Evolutionary conservation across 2,113 vertebrate species (phyloP), one percentile per base, ranked within the genome.

Genomic region (Thalassoma bifasciatum): DNA sequence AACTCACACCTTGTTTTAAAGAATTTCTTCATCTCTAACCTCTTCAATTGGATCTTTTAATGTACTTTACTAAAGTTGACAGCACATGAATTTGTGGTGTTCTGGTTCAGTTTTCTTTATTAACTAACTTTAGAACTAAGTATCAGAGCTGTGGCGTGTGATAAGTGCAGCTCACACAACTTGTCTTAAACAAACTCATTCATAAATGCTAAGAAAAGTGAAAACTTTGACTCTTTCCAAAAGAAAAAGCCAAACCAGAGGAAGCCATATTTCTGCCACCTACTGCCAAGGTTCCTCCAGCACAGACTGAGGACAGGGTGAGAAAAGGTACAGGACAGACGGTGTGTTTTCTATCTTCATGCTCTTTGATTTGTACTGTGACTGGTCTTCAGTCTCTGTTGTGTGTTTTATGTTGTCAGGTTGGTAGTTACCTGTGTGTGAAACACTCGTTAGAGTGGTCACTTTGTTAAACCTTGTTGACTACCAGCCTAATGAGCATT

Each of bases 371-470:
- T 16, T 42, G 40, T 17, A 6, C 17, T 46, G 44, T 19, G 40
- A 17, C 17, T 14, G 16, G 44, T 46, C 14, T 46, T 46, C 17
- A 17, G 16, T 30, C 30, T 6, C 21, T 26, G 49, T 21, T 66
- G 34, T 79, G 58, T 57, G 1, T 63, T 78, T 22, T 42, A 24
- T 63, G 56, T 69, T 17, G 9, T 74, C 19, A 62, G 5, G 66
- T 3, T 37, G 40, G 30, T 53, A 19, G 1, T 23, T 40, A 23
- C 40, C 1, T 30, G 49, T 68, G 34, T 26, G 63, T 40, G n/a
- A 23, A 54, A 3, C 84, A 80, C 86, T 84, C 81, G 46, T 51
- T 17, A 75, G 85, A 87, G 87, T 86, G 86, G 30, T 46, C 5
- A 37, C 3, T 42, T 14, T 26, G 22, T 7, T 72, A 8, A 65